Evolutionary conservation across 1,140 invertebrate species (phyloP).

Genomic region (Caenorhabditis brenneri): DNA sequence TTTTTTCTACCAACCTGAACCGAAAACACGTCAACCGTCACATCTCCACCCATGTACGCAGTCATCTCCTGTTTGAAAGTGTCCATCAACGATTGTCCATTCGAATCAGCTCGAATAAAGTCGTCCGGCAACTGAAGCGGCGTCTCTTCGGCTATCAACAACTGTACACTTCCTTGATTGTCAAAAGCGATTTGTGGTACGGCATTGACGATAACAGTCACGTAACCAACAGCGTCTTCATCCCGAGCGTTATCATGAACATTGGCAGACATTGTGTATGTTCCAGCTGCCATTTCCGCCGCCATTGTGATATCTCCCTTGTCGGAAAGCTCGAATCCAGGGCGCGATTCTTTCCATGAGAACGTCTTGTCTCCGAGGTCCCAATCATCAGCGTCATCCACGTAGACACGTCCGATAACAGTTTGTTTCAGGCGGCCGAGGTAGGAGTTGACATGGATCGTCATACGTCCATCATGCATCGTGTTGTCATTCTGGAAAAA

Average conservation of each 20-base stretch:
- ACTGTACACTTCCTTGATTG: slow-evolving; percentile 64
- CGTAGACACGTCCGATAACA: slow-evolving; percentile 67
- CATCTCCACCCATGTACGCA: slow-evolving; percentile 51
- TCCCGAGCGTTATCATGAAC: slow-evolving; percentile 63
- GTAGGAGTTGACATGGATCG: slow-evolving; percentile 66
- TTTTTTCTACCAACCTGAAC: slow-evolving; percentile 61
- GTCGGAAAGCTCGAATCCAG: slow-evolving; percentile 55
- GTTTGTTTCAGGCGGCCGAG: slow-evolving; percentile 65
- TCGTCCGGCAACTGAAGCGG: slow-evolving; percentile 45
- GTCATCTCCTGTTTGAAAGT: slow-evolving; percentile 55
- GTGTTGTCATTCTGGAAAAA: slow-evolving; percentile 71
- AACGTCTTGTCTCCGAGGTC: slow-evolving; percentile 67
- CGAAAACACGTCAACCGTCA: slow-evolving; percentile 63
- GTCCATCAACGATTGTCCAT: slow-evolving; percentile 49
- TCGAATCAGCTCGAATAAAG: slow-evolving; percentile 52
- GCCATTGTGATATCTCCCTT: slow-evolving; percentile 62
- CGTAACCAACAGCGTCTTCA: slow-evolving; percentile 57
- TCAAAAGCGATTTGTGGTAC: slow-evolving; percentile 64
- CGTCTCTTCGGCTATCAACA: slow-evolving; percentile 52
- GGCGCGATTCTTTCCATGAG: slow-evolving; percentile 48
- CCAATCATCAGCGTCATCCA: slow-evolving; percentile 68
- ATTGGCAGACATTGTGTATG: slow-evolving; percentile 62
- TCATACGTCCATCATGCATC: slow-evolving; percentile 67
- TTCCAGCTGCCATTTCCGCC: slow-evolving; percentile 62
- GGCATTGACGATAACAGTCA: slow-evolving; percentile 62